These are phyloP conservation scores for Helicoverpa assulta DNA, from an alignment of 2,888 invertebrate genomes.

Conservation along the genomic window DNA sequence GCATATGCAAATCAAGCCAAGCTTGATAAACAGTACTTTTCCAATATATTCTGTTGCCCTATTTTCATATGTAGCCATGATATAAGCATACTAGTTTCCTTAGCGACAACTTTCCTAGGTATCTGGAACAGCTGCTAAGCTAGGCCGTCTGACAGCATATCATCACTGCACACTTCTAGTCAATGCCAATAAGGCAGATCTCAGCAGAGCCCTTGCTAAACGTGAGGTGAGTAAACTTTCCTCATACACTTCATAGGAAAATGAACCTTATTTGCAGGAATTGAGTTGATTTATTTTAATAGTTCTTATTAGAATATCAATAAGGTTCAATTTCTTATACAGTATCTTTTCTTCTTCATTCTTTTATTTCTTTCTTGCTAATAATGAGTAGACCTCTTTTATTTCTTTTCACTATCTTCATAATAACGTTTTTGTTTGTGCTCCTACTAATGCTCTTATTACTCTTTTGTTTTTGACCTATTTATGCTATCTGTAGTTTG, in stretches of 20 bases:
- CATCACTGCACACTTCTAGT: constrained; percentile 99
- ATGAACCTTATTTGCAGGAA: neutral
- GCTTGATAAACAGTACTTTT: neutral
- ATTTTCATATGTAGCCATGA: neutral
- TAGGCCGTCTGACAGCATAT: constrained; percentile 97
- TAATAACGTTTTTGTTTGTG: constrained; percentile 16
- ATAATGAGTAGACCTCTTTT: constrained; percentile 12
- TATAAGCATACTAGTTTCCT: constrained; percentile 61
- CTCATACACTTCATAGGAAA: constrained; percentile 2
- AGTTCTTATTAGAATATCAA: neutral
- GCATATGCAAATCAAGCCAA: neutral
- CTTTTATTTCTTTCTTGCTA: constrained; percentile 1
- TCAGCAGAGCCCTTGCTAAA: constrained; percentile 93
- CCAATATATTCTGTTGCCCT: neutral
- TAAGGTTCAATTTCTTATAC: neutral
- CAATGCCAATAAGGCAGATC: constrained; percentile 94
- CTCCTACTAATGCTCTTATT: constrained; percentile 9
- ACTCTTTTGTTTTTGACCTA: constrained; percentile 22
- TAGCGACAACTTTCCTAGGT: constrained; percentile 90
- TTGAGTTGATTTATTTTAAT: neutral
- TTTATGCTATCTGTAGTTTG: constrained; percentile 16
- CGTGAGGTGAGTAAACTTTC: constrained; percentile 91
- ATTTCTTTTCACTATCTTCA: constrained; percentile 3
- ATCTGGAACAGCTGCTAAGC: constrained; percentile 98
- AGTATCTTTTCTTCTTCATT: neutral